Conservation (phyloP, 2,888 invertebrate species). For the Trichogramma dendrolimi region DNA sequence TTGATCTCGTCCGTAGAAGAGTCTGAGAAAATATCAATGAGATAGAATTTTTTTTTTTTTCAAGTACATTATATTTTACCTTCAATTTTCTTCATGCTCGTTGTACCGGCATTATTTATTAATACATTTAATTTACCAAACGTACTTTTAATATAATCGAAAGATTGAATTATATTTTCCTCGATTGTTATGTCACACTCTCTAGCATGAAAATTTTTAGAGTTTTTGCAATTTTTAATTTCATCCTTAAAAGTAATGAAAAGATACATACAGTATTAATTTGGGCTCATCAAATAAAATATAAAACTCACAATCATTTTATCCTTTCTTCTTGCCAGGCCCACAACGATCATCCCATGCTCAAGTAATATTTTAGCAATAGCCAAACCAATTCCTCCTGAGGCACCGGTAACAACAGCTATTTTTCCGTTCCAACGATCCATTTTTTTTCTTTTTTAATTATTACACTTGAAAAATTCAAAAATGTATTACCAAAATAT, state of each 20-base stretch:
- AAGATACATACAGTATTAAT: not conserved
- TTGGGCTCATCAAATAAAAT: not conserved
- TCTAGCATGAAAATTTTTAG: constrained; percentile 40
- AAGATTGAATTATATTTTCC: constrained; percentile 39
- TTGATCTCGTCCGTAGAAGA: constrained; percentile 1
- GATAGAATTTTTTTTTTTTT: not conserved
- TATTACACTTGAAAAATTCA: too few relatives aligned
- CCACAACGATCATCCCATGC: constrained; percentile 56
- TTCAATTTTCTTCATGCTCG: constrained; percentile 9
- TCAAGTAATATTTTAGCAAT: constrained; percentile 51
- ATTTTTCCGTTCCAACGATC: constrained; percentile 61
- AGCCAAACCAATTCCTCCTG: constrained; percentile 60
- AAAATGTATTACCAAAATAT: too few relatives aligned
- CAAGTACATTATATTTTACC: not conserved
- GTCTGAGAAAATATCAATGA: not conserved
- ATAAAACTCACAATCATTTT: constrained; percentile 45
- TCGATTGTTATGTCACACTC: constrained; percentile 45
- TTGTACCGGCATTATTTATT: constrained; percentile 47
- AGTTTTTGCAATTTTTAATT: constrained; percentile 6
- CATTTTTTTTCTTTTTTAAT: constrained; percentile 40
- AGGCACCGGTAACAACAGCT: constrained; percentile 64
- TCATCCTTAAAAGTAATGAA: not conserved
- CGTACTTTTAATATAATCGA: constrained; percentile 42
- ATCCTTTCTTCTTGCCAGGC: constrained; percentile 55
- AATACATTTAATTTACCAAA: constrained; percentile 45